Evolutionary conservation across 2,888 invertebrate genomes (phyloP), one percentile per base, ranked within the genome.

Genomic region (Drosophila acutilabella): DNA sequence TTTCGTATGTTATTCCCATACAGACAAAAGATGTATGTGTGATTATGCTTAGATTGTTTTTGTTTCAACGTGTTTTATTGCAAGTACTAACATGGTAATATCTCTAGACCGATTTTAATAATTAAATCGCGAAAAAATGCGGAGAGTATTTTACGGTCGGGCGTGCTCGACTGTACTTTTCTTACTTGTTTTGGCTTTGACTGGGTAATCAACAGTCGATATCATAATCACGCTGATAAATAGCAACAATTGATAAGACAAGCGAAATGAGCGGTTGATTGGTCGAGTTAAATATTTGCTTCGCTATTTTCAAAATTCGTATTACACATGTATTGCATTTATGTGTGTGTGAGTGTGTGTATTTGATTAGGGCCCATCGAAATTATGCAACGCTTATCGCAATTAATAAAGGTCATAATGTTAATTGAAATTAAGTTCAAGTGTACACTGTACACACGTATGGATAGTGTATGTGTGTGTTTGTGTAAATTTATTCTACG

Each of bases 351-450:
- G 14, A 20, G 33, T 52, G 13, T 40, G 30, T 51, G 5, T 40
- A 13, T 44, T 45, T 48, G 44, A 1, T 20, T 26, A 61, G 14
- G 56, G 16, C 33, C 36, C 54, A 48, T 71, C 20, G 23, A 52
- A 60, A 60, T 75, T 78, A 78, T 74, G 79, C 70, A 75, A 78
- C 42, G 38, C 30, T 52, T 75, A 65, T 65, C 61, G 53, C 62
- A 88, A 85, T 88, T 85, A 80, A 74, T 67, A 77, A 58, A 82
- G 88, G 74, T 88, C 74, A 64, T 50, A 70, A 74, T 65, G 82
- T 83, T 83, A 83, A 83, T 88, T 85, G 59, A 64, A 50, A 60
- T 20, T 44, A 58, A 73, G 78, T 73, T 75, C 64, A 73, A 58
- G 69, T 16, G 47, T 68, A 36, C 36, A 36, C 4, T 30, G 30